phyloP scores from a whole-genome alignment of 2,888 invertebrate species.

The Agonopterix alstromeriana region DNA sequence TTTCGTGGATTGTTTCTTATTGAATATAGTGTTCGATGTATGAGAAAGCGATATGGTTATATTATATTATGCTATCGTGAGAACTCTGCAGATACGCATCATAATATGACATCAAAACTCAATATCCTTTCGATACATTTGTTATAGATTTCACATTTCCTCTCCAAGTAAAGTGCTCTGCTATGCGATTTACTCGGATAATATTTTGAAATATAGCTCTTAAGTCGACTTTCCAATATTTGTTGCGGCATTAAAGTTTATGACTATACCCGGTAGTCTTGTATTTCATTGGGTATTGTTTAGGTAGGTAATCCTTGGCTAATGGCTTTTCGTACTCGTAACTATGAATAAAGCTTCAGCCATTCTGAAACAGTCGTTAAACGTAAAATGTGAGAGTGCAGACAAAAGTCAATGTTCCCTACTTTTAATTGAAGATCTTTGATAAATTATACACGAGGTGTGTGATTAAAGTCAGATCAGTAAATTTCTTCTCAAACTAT shows the following conservation, averaged over 20 bases:
- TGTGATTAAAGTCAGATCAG: too few species aligned
- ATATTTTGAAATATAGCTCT: constrained; percentile 48
- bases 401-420: too few species aligned
- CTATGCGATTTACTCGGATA: constrained; percentile 38
- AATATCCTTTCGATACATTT: constrained; percentile 60
- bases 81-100: constrained; percentile 51
- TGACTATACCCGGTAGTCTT: constrained; percentile 28
- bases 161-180: constrained; percentile 32
- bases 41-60: constrained; percentile 23
- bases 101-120: constrained; percentile 61
- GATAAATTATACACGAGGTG: too few species aligned
- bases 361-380: too few species aligned
- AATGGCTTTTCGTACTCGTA: constrained; percentile 16
- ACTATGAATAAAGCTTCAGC: constrained; percentile 6
- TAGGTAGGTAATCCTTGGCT: constrained; percentile 23
- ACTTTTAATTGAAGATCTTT: too few species aligned
- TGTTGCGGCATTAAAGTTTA: constrained; percentile 47
- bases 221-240: constrained; percentile 42
- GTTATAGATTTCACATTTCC: constrained; percentile 61
- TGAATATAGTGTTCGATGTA: background rate
- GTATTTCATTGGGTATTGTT: constrained; percentile 40
- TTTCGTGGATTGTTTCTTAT: background rate
- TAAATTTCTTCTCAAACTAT: too few species aligned
- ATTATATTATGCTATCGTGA: constrained; percentile 52
- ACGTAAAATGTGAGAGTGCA: too few species aligned